These are phyloP conservation scores for Drosophila prolongata DNA, from an alignment of 2,888 invertebrate genomes.

Conservation along the genomic window DNA sequence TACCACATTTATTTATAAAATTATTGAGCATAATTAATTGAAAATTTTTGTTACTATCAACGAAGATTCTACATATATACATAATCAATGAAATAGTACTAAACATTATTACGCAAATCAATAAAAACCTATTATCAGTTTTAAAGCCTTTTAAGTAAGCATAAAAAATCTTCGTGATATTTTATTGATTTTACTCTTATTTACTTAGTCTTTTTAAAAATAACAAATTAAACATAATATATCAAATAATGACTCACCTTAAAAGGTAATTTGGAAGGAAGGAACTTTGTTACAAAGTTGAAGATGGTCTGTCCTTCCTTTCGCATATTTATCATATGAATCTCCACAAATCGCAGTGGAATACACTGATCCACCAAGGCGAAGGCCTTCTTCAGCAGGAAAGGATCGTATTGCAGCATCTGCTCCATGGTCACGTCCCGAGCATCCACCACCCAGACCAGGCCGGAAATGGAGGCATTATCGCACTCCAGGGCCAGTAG, in stretches of 20 bases:
- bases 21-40: no score
- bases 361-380: constrained; percentile 70
- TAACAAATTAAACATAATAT: no score
- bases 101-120: no score
- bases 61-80: no score
- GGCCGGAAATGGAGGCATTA: constrained; percentile 66
- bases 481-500: constrained; percentile 73
- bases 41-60: no score
- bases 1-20: no score
- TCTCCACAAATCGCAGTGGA: constrained; percentile 69
- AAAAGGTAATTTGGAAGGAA: constrained; percentile 68
- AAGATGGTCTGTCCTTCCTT: constrained; percentile 66
- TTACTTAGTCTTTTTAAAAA: no score
- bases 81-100: no score
- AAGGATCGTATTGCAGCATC: constrained; percentile 74
- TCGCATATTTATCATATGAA: constrained; percentile 78
- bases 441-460: constrained; percentile 71
- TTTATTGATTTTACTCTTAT: no score
- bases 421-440: constrained; percentile 76
- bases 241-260: constrained; percentile 58
- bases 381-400: constrained; percentile 70
- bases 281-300: constrained; percentile 70
- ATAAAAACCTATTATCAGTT: no score
- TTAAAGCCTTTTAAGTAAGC: no score
- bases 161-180: no score